Base-by-base conservation (phyloP, 1,140 invertebrate genomes). In the Vanessa tameamea region DNA sequence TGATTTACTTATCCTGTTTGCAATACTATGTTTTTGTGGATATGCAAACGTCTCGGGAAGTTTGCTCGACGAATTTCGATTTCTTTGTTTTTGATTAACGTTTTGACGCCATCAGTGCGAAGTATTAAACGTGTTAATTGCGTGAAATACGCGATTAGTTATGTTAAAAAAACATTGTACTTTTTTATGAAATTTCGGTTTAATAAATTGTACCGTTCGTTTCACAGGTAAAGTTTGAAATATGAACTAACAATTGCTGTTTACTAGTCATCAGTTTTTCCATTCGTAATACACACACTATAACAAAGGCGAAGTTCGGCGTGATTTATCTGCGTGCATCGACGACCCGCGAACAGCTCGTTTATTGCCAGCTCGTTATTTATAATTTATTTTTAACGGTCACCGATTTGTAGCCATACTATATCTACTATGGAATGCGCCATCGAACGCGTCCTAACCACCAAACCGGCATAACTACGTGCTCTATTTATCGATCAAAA, bases 381-480 rank as follows among this genome's bases (percentile, higher is more conserved):
- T 91, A 90, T 92, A 92, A 92, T 92, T 91, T 92, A 91, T 92
- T 91, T 92, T 92, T 92, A 92, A 91, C 88, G 86, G 89, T 87
- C 88, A 82, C 84, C 83, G 86, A 91, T 92, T 88, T 88, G 86
- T 90, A 85, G 79, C 70, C 78, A 59, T 81, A 82, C 78, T 82
- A 80, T 78, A 78, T 78, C 66, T 68, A 70, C 72, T 64, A 69
- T 16, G 57, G 69, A 66, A 73, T 73, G 72, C 51, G 73, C 64
- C 64, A 53, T 50, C 57, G 43, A 76, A 69, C 55, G 48, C 70
- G 61, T 64, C 59, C 55, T 72, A 61, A 75, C 66, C 73, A 63
- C 68, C 63, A 63, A 61, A 37, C 20, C 68, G 23, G 23, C 47
- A 15, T 69, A 69, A 37, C 16, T 69, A 69, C 68, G 57, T 69